Conservation (phyloP, 2,797 vertebrate genomes). For the Garrulus glandarius region DNA sequence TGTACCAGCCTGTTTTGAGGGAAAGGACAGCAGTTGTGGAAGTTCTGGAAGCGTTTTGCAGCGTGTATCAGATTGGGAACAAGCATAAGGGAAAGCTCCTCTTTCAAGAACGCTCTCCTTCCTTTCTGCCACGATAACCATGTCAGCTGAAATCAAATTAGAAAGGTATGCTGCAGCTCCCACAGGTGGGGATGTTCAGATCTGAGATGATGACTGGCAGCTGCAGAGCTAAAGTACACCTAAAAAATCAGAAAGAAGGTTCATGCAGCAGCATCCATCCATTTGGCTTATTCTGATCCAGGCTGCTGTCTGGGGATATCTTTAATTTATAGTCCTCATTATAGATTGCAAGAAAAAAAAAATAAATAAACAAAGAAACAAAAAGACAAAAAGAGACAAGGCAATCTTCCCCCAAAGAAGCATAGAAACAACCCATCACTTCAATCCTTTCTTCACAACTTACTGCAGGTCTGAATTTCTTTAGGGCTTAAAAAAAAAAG, state of each 20-base stretch:
- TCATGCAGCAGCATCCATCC: not conserved
- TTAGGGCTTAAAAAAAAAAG: not conserved
- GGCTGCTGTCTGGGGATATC: not conserved
- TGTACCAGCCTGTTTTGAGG: not conserved
- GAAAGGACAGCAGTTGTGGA: not conserved
- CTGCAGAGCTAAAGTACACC: not conserved
- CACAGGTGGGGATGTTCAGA: not conserved
- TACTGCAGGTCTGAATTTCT: not conserved
- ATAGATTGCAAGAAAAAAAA: not conserved
- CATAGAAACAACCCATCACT: fast-evolving
- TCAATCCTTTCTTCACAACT: not conserved
- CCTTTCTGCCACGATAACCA: not conserved
- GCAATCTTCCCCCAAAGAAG: not conserved
- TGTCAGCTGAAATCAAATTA: not conserved
- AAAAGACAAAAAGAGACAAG: not conserved
- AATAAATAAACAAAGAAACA: not conserved
- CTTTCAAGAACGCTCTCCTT: not conserved
- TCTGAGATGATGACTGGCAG: not conserved
- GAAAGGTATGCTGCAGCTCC: not conserved
- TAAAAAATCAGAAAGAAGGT: not conserved
- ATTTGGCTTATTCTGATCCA: not conserved
- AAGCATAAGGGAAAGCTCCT: not conserved
- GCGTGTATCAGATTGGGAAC: not conserved
- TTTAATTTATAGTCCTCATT: not conserved
- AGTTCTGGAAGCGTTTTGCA: not conserved